Base-by-base conservation (phyloP, 2,797 vertebrate species). In the Galagoides demidoff region DNA sequence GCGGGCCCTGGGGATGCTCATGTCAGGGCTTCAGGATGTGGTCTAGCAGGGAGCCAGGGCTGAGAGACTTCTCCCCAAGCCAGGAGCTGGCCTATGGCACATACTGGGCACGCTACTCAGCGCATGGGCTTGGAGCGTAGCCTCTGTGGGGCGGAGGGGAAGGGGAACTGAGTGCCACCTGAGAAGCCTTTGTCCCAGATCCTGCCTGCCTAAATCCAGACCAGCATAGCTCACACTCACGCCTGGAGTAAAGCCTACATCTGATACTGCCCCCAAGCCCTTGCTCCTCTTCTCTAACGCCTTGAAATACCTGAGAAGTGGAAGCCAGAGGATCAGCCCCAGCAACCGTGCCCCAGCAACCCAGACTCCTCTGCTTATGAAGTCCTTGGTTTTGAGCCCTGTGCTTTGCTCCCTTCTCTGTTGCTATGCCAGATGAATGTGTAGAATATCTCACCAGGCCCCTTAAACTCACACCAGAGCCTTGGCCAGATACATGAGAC, bases 401-500 rank as follows among this genome's bases (percentile, higher is more conserved):
- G 0, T 1, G 2, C 9, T 52, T 7, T 20, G 19, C 5, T 73
- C 59, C 61, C 27, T 20, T 57, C 14, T 71, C 27, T 49, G 64
- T 17, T 13, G 14, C 37, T 64, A 43, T 34, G 13, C 52, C 12
- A 22, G 25, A 22, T 27, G 19, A 64, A 16, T 3, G 27, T 83
- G 59, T 16, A 66, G 23, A 89, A 8, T 37, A 68, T 14, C 10
- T 63, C 31, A 22, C 17, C 71, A 52, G 37, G 16, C 2, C 49
- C 57, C 66, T 6, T 31, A 20, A 39, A 61, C 23, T 78, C 68
- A 55, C 3, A 2, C 16, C 49, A 64, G 73, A 57, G 25, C 37
- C 39, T 49, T 34, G 3, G 37, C n/a, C 0, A 0, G 27, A 22
- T 49, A 1, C 2, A 0, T 0, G 43, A 73, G 61, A 55, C 25